Evolutionary conservation across 2,797 vertebrate species (phyloP).

Genomic region (Hippocampus kuda): DNA sequence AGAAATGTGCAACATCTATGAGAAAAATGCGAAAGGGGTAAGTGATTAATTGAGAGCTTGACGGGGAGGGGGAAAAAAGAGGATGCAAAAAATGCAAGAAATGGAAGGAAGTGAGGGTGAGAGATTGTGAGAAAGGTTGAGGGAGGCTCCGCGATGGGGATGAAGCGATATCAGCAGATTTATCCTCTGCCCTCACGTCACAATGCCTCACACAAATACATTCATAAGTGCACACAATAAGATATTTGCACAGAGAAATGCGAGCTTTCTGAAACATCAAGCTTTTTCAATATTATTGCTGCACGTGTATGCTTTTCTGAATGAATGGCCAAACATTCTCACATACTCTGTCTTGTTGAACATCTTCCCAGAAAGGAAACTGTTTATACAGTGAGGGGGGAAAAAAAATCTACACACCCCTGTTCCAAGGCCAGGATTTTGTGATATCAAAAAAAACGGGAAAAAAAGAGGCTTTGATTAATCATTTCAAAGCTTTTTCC

Average conservation of each 20-base stretch:
- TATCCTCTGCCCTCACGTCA: conserved; percentile 21
- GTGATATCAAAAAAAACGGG: too few relatives aligned
- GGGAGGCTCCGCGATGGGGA: conserved; percentile 40
- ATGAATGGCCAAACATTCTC: not conserved
- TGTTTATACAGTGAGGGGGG: too few relatives aligned
- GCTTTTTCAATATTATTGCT: not conserved
- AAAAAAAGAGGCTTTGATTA: too few relatives aligned
- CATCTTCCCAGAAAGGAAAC: too few relatives aligned
- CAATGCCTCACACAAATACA: conserved; percentile 20
- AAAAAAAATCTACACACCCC: too few relatives aligned
- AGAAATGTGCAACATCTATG: conserved; percentile 5
- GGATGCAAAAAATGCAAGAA: conserved; percentile 11
- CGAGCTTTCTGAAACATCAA: not conserved
- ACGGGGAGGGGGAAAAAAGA: not conserved
- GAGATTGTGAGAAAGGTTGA: conserved; percentile 62
- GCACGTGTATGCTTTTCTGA: not conserved
- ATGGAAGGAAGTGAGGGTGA: conserved; percentile 10
- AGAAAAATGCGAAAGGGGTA: conserved; percentile 11
- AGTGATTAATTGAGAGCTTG: conserved; percentile 6
- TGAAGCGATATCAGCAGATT: conserved; percentile 54
- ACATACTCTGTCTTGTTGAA: too few relatives aligned
- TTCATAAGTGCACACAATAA: conserved; percentile 8
- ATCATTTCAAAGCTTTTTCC: too few relatives aligned
- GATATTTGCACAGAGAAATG: not conserved
- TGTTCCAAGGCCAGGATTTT: too few relatives aligned